Evolutionary conservation across 2,888 invertebrate genomes (phyloP), one percentile per base, ranked within the genome.

Genomic region (Ferdinandea cuprea): DNA sequence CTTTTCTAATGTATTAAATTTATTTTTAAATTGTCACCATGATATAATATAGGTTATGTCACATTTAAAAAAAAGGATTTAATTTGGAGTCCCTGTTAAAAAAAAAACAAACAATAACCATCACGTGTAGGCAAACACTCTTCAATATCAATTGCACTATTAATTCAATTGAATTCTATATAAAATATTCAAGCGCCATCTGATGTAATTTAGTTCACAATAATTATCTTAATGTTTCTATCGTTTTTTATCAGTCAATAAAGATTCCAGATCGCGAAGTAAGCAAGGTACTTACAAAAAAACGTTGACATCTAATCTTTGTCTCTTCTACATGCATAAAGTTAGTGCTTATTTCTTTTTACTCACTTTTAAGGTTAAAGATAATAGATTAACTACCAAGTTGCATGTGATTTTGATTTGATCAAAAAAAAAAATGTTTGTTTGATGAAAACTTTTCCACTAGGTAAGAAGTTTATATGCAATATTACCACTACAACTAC

Each of bases 401-500:
- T 66, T 71, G 81, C 81, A 76, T 76, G 76, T 81, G 76, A 71
- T 61, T 59, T 59, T 44, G 32, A 30, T 74, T 69, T 48, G 68
- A 73, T 52, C 3, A 76, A 5, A 40, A 50, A 48, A n/a, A n/a
- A n/a, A n/a, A n/a, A n/a, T n/a, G n/a, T n/a, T n/a, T n/a, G 25
- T 54, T 42, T 32, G 46, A 52, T 32, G 46, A 66, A 66, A 37
- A 61, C 15, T 56, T 56, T 65, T 58, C 52, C 30, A 50, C 37
- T 32, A 25, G 61, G 68, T 61, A 59, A 54, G 40, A 19, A 40
- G 46, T 54, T 48, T 11, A 30, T 15, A 3, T 63, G 2, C 50
- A 40, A 13, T 35, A 40, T 44, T 42, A 54, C 44, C 17, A 48
- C 25, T 17, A 44, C 28, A 32, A 35, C 25, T 30, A 59, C 30